A percentile compares a stretch with the other conserved stretches of the same genome.
phyloP scores from a whole-genome alignment of 2,797 vertebrate species.

The Bufotes viridis region DNA sequence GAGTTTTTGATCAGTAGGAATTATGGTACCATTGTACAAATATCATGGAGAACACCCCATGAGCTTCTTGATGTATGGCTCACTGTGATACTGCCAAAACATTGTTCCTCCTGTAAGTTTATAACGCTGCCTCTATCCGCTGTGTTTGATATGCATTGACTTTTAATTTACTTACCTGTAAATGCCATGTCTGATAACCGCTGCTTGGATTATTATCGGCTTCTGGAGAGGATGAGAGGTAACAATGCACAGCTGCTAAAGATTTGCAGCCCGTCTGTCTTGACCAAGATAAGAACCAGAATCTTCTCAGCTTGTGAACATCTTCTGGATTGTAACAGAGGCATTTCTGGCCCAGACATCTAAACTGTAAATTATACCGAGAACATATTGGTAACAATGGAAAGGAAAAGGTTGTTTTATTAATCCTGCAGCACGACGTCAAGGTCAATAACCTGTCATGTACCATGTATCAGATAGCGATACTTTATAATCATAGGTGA shows the following conservation, averaged over 20 bases:
- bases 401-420: slow-evolving; percentile 13
- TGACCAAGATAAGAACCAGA: slow-evolving; percentile 18
- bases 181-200: slow-evolving; percentile 5
- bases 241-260: neutral
- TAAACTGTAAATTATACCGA: slow-evolving; percentile 23
- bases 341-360: neutral
- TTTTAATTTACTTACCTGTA: slow-evolving; percentile 37
- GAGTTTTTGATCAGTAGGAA: neutral
- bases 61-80: neutral
- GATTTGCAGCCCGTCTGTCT: slow-evolving; percentile 11
- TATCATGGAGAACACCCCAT: neutral
- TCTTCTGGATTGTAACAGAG: neutral
- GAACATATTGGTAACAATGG: neutral
- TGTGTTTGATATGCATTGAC: slow-evolving; percentile 37
- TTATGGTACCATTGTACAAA: neutral
- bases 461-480: neutral
- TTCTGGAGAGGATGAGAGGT: slow-evolving; percentile 26
- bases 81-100: neutral
- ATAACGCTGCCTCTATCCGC: neutral
- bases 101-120: neutral
- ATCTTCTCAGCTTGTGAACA: neutral
- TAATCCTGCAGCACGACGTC: neutral
- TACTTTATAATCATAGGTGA: neutral
- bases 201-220: slow-evolving; percentile 4
- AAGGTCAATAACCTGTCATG: slow-evolving; percentile 16